Evolutionary conservation across 1,140 invertebrate species (phyloP).

Genomic region (Drosophila kohkoa): DNA sequence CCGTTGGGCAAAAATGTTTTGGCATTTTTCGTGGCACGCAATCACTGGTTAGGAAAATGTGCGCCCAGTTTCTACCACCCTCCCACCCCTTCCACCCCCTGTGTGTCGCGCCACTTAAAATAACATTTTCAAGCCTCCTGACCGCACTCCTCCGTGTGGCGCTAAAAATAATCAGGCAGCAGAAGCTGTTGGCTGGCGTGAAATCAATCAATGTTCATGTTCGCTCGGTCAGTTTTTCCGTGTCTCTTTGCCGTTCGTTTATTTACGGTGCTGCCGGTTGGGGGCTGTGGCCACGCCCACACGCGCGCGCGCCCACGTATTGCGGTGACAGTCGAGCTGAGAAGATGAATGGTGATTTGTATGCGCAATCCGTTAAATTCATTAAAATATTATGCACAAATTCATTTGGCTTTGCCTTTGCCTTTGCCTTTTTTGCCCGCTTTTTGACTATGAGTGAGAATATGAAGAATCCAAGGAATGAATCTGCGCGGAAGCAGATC

Average conservation of each 20-base stretch:
- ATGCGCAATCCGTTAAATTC: conserved; percentile 75
- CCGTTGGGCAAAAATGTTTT: conserved; percentile 38
- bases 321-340: conserved; percentile 32
- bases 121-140: conserved; percentile 14
- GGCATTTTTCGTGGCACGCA: conserved; percentile 53
- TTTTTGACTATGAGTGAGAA: neutral
- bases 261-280: neutral
- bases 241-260: conserved; percentile 6
- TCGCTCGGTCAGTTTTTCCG: conserved; percentile 47
- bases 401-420: conserved; percentile 52
- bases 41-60: conserved; percentile 67
- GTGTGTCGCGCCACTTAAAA: conserved; percentile 32
- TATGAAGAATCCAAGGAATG: too few relatives aligned
- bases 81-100: neutral
- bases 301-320: neutral
- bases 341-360: conserved; percentile 75
- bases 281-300: conserved; percentile 28
- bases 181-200: conserved; percentile 59
- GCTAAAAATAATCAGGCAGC: conserved; percentile 68
- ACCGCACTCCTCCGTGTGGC: neutral
- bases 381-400: conserved; percentile 81
- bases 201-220: conserved; percentile 80
- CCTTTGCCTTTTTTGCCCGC: conserved; percentile 22
- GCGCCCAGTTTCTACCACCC: neutral
- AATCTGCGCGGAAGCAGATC: conserved; percentile 39